These are phyloP conservation scores for Pontoporia blainvillei DNA, from an alignment of 2,113 vertebrate genomes.

Conservation along the genomic window DNA sequence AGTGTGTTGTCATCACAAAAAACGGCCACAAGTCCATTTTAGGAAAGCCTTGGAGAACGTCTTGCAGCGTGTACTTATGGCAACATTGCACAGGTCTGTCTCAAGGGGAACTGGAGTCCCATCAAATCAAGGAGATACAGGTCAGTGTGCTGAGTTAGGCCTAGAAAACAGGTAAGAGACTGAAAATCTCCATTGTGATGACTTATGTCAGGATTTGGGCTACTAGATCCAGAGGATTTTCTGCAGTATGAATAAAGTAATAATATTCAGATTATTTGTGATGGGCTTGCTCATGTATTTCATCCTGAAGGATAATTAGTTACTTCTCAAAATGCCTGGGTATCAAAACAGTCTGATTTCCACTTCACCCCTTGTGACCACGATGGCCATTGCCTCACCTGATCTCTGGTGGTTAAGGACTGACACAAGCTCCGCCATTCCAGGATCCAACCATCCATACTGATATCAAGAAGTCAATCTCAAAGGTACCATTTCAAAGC, in stretches of 20 bases:
- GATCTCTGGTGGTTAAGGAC: not conserved
- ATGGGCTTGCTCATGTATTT: not conserved
- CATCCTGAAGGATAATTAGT: not conserved
- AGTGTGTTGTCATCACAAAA: not conserved
- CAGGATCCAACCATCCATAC: not conserved
- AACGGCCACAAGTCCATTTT: not conserved
- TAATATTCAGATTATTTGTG: not conserved
- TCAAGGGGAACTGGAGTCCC: not conserved
- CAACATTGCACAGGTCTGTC: not conserved
- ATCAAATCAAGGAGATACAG: not conserved
- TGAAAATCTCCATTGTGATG: not conserved
- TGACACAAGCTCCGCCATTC: not conserved
- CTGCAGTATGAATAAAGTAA: not conserved
- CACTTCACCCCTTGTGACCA: not conserved
- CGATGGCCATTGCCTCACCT: not conserved
- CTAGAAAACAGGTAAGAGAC: not conserved
- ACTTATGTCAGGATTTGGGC: not conserved
- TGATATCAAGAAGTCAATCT: not conserved
- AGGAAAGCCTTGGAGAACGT: not conserved
- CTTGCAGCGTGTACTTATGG: not conserved
- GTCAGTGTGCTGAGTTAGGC: not conserved
- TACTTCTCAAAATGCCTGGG: not conserved
- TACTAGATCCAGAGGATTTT: not conserved
- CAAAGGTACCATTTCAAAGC: not conserved
- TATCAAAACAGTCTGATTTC: not conserved